Percentiles rank a stretch among this genome's conserved stretches.
Evolutionary conservation across 1,140 invertebrate species (phyloP).

Genomic region (Drepana arcuata): DNA sequence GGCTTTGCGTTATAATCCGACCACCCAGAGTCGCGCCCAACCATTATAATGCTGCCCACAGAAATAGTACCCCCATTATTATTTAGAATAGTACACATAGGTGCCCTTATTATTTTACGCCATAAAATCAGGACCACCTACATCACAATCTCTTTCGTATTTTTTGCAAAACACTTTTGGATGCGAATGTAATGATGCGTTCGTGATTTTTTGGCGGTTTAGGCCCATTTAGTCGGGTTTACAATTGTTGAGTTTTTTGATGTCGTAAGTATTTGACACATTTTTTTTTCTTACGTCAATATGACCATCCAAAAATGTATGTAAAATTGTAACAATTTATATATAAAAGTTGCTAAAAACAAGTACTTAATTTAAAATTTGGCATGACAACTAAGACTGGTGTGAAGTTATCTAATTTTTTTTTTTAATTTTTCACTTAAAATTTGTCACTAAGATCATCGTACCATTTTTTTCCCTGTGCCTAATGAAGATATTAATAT

Average conservation of each 20-base stretch:
- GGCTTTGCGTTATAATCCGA: conserved; percentile 57
- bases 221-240: conserved; percentile 17
- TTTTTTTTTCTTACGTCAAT: conserved; percentile 8
- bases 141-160: conserved; percentile 21
- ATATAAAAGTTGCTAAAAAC: too few relatives aligned
- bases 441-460: too few relatives aligned
- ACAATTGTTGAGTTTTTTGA: conserved; percentile 7
- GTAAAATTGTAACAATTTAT: too few relatives aligned
- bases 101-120: conserved; percentile 56
- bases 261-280: too few relatives aligned
- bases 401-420: too few relatives aligned
- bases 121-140: conserved; percentile 60
- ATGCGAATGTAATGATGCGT: conserved; percentile 59
- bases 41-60: conserved; percentile 52
- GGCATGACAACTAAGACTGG: too few relatives aligned
- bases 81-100: conserved; percentile 53
- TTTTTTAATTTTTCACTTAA: too few relatives aligned
- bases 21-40: conserved; percentile 44
- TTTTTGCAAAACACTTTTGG: conserved; percentile 39
- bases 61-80: conserved; percentile 57
- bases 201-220: conserved; percentile 57
- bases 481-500: too few relatives aligned
- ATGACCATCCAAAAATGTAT: too few relatives aligned
- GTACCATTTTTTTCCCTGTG: too few relatives aligned
- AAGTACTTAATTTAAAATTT: too few relatives aligned